phyloP scores from a whole-genome alignment of 2,888 invertebrate species.

The Pheosia gnoma region DNA sequence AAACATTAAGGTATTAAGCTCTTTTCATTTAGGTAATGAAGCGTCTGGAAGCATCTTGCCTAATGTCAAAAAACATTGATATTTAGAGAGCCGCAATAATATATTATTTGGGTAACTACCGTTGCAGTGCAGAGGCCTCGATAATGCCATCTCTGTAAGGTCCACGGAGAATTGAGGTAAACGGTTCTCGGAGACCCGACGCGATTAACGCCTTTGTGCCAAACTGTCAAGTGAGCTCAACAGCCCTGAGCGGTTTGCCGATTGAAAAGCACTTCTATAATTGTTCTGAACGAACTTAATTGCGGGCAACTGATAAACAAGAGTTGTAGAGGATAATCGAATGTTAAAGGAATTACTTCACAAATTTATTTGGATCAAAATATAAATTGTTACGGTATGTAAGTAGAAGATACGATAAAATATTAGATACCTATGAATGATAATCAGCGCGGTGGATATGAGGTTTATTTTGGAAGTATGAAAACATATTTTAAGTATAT shows the following conservation, averaged over 20 bases:
- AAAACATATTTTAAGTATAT: too few species aligned
- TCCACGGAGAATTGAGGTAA: conserved; percentile 22
- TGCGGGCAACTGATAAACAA: conserved; percentile 7
- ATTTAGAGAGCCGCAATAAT: background rate
- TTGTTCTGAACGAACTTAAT: conserved; percentile 9
- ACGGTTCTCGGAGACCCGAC: conserved; percentile 20
- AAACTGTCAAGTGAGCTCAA: conserved; percentile 19
- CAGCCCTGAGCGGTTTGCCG: conserved; percentile 11
- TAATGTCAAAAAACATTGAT: background rate
- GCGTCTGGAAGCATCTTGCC: background rate
- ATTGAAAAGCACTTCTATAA: conserved; percentile 25
- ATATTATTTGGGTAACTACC: background rate
- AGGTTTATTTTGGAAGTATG: too few species aligned
- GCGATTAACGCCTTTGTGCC: conserved; percentile 24
- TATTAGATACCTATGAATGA: too few species aligned
- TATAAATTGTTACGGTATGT: background rate
- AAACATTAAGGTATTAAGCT: too few species aligned
- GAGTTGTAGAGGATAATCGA: background rate
- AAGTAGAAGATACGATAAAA: too few species aligned
- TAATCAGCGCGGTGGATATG: too few species aligned
- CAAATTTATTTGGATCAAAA: background rate
- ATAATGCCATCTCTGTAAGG: conserved; percentile 8
- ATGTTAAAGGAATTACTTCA: background rate
- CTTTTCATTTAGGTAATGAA: too few species aligned
- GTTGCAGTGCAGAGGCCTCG: conserved; percentile 8